These are phyloP conservation scores for Chloropsis hardwickii DNA, from an alignment of 2,113 vertebrate species.

Conservation along the genomic window DNA sequence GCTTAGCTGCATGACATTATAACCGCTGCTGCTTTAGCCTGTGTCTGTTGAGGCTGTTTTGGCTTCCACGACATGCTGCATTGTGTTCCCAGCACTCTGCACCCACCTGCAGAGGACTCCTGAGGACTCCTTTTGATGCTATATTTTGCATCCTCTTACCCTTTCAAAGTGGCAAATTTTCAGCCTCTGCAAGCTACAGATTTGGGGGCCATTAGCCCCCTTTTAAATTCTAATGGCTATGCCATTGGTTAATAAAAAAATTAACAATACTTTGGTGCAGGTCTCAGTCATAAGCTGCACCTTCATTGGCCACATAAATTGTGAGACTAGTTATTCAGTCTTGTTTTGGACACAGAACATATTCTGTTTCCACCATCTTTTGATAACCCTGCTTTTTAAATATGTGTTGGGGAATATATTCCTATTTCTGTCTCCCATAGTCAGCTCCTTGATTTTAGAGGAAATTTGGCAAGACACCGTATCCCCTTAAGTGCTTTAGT, in stretches of 20 bases:
- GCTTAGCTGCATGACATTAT: neutral
- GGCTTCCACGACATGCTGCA: accelerated
- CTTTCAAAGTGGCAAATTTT: neutral
- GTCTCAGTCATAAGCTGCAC: neutral
- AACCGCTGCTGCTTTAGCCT: neutral
- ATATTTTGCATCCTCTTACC: neutral
- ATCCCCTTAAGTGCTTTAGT: neutral
- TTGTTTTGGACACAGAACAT: neutral
- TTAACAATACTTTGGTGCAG: neutral
- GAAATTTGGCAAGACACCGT: neutral
- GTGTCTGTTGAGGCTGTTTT: neutral
- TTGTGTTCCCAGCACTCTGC: neutral
- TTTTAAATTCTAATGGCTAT: neutral
- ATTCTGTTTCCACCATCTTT: neutral
- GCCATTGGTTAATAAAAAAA: neutral
- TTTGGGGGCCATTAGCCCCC: neutral
- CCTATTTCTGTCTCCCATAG: neutral
- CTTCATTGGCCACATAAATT: neutral
- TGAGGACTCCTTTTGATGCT: neutral
- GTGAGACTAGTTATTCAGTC: neutral
- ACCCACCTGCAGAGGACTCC: neutral
- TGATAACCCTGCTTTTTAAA: neutral
- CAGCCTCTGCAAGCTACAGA: neutral
- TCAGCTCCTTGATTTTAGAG: neutral
- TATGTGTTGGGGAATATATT: neutral